Evolutionary conservation across 2,888 invertebrate species (phyloP).

Genomic region (Lamproptera curius): DNA sequence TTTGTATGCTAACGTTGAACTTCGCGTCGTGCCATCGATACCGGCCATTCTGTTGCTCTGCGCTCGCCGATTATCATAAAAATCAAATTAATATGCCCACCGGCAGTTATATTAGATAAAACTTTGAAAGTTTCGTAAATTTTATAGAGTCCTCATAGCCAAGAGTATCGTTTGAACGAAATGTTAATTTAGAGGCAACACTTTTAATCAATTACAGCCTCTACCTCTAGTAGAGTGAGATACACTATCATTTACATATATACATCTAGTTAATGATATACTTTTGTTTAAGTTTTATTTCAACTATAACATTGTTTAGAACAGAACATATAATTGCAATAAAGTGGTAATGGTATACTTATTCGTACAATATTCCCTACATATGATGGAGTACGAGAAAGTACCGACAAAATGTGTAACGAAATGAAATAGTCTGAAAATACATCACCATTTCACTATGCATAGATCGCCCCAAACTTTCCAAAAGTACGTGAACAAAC

Average conservation of each 20-base stretch:
- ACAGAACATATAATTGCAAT: no score
- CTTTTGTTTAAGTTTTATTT: no score
- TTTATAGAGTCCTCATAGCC: conserved; percentile 5
- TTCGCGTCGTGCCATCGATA: conserved; percentile 54
- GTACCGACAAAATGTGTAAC: not conserved
- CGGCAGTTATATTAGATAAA: conserved; percentile 40
- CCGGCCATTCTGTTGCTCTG: conserved; percentile 49
- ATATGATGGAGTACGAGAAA: no score
- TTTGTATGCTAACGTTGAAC: conserved; percentile 69
- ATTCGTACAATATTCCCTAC: no score
- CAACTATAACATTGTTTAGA: no score
- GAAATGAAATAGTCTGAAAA: conserved; percentile 26
- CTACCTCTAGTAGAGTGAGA: no score
- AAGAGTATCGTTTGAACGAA: conserved; percentile 9
- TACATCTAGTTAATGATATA: no score
- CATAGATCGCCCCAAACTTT: conserved; percentile 66
- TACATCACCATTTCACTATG: conserved; percentile 36
- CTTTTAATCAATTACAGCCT: not conserved
- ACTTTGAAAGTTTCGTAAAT: conserved; percentile 19
- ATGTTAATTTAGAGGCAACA: not conserved
- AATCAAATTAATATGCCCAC: conserved; percentile 47
- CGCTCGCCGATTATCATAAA: conserved; percentile 47
- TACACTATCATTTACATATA: no score
- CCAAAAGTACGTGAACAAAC: conserved; percentile 75
- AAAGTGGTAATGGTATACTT: no score